Evolutionary conservation across 2,113 vertebrate genomes (phyloP), one percentile per base, ranked within the genome.

Genomic region (Noturus placidus): DNA sequence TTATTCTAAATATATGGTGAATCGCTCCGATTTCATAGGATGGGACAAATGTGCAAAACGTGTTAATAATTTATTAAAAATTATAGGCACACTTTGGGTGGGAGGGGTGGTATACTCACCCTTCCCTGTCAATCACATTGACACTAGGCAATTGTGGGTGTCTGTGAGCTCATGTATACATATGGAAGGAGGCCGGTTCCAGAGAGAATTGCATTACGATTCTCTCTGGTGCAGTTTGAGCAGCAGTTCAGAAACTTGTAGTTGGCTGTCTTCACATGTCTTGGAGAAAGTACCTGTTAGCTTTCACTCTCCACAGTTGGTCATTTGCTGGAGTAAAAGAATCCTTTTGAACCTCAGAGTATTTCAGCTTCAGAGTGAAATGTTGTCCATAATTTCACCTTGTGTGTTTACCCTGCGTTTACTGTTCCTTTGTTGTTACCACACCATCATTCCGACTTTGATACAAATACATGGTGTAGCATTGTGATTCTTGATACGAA

Each of bases 351-450:
- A 67, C 5, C 76, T 65, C 72, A 0, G 1, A 17, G 42, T 38
- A 20, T 15, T 86, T 50, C 74, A 70, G 65, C 63, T 86, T 30
- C 72, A 65, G 27, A 63, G 20, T 46, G 7, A 80, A 90, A 88
- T 85, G 46, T 54, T 50, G 59, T 38, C 30, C 72, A 72, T 5
- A 90, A 87, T 89, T 90, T 91, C 89, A 90, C 92, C 87, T 91
- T 69, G 20, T 61, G 88, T 91, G 6, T 90, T 89, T 89, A 50
- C 67, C 91, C 88, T 93, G 90, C 67, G 38, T 85, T 70, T 87
- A 84, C 69, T 7, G 3, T 65, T 84, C 46, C 57, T 78, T 5
- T 77, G 14, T 79, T 79, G 19, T 82, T 82, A 13, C 54, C 56
- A 11, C 3, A 3, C n/a, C 54, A 35, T 59, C 56, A 82, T 15